Evolutionary conservation across 92 coral and sea anemone genomes (phyloP).

Genomic region (Heliopora coerulea): DNA sequence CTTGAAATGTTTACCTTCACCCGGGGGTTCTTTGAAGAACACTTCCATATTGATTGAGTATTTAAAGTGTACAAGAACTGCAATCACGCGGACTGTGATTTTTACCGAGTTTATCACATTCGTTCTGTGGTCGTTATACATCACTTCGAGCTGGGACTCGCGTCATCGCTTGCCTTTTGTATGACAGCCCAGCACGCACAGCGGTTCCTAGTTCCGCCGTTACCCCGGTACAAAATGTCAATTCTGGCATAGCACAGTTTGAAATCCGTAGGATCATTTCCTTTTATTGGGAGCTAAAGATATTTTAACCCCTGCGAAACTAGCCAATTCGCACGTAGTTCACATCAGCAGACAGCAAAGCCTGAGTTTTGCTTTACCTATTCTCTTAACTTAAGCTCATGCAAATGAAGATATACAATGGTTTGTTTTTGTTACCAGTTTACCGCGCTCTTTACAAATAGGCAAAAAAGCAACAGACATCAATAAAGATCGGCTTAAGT

Average conservation of each 20-base stretch:
- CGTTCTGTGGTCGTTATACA: neutral
- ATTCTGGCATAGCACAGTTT: neutral
- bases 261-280: neutral
- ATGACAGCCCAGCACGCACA: slow-evolving; percentile 19
- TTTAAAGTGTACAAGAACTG: neutral
- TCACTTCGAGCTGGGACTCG: neutral
- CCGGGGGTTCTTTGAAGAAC: no score
- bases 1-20: no score
- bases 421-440: neutral
- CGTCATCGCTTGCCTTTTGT: neutral
- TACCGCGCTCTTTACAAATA: slow-evolving; percentile 4
- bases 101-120: neutral
- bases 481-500: neutral
- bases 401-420: no score
- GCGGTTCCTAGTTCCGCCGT: slow-evolving; percentile 16
- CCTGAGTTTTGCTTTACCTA: no score
- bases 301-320: neutral
- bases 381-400: no score
- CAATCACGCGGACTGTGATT: neutral
- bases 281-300: neutral
- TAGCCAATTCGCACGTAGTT: no score
- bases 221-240: neutral
- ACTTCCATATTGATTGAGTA: no score
- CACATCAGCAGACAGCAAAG: no score
- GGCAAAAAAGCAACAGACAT: neutral